Evolutionary conservation across 2,888 invertebrate species (phyloP), one percentile per base, ranked within the genome.

Genomic region (Eupsilia transversa): DNA sequence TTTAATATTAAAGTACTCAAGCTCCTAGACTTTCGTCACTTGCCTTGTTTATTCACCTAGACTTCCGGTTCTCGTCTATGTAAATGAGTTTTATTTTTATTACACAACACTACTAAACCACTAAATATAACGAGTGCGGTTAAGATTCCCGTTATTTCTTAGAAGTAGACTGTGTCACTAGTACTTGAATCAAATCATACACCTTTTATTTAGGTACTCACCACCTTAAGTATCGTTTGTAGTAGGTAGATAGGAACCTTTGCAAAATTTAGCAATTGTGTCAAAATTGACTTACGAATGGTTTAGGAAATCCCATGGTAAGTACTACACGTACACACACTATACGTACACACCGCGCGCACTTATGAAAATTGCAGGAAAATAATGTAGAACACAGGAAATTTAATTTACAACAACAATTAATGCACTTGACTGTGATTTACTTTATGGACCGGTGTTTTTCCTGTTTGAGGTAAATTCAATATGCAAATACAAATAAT

Each of bases 101-200:
- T 65, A 64, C 30, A 61, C 56, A 75, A 60, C 52, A 65, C 61
- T 33, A 61, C 61, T 77, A 79, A 79, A 77, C 78, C 75, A 64
- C 77, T 60, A 52, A 49, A 59, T 70, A 67, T 78, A 74, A 86
- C 84, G 38, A 72, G 54, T 80, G 86, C 72, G 78, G 86, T 88
- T 73, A 63, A 69, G 65, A 80, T 71, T 77, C 72, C 83, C 88
- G 83, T 83, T 83, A 76, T 5, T 82, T 79, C 84, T 41, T 4
- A 67, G 76, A 76, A 87, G 35, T 5, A 41, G 14, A 57, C 41
- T 85, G 72, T 83, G 74, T 74, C 74, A 83, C 56, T 74, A 12
- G 23, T 73, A 66, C 33, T 56, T 57, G 3, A 56, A 61, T 27
- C 33, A 30, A 71, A 71, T 35, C 33, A 57, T 72, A 46, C 33